Percentiles rank a stretch among this genome's conserved stretches.
Evolutionary conservation across 2,113 vertebrate species (phyloP).

Genomic region (Oryzias celebensis): DNA sequence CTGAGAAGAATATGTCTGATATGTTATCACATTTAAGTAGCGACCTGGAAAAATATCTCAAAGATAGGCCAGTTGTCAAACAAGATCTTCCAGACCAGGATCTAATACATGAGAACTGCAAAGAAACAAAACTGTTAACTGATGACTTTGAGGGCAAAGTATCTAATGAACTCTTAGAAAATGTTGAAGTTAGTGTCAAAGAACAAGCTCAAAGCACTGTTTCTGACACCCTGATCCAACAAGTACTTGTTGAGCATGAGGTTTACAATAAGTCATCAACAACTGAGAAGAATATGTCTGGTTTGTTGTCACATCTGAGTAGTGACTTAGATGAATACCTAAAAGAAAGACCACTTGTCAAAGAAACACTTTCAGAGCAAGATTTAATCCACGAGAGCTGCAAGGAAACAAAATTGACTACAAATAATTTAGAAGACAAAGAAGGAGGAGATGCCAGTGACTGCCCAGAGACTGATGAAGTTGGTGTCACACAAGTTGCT

Average conservation of each 20-base stretch:
- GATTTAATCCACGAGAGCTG: conserved; percentile 3
- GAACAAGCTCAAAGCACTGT: conserved; percentile 31
- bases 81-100: conserved; percentile 32
- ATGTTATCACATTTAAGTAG: conserved; percentile 68
- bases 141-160: background rate
- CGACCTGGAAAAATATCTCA: conserved; percentile 63
- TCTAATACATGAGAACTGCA: conserved; percentile 49
- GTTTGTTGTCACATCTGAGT: conserved; percentile 69
- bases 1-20: conserved; percentile 61
- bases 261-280: conserved; percentile 22
- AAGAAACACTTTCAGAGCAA: background rate
- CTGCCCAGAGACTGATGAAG: conserved; percentile 40
- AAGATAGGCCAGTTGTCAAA: conserved; percentile 36
- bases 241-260: conserved; percentile 67
- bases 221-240: conserved; percentile 58
- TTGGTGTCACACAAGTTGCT: conserved; percentile 71
- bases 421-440: background rate
- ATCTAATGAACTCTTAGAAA: conserved; percentile 33
- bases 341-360: conserved; percentile 29
- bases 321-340: conserved; percentile 66
- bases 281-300: conserved; percentile 56
- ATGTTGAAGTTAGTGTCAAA: conserved; percentile 69
- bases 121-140: conserved; percentile 39
- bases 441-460: background rate
- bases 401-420: background rate